A percentile compares a stretch with the other conserved stretches of the same genome.
phyloP scores from a whole-genome alignment of 2,797 vertebrate genomes.

The Sebastes flavidus region DNA sequence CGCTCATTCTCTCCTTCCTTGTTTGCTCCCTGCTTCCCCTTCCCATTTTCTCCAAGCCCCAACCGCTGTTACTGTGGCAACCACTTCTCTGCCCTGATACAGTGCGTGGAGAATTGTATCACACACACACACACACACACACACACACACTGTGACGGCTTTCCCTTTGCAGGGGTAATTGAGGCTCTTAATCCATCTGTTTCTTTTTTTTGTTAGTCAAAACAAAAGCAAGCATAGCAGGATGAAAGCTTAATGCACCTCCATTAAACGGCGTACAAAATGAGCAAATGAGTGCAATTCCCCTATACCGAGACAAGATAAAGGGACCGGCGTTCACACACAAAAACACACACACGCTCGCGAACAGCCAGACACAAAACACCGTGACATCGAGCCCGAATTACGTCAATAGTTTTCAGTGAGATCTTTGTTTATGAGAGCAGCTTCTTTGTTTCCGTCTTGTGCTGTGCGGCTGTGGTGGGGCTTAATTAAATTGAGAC shows the following conservation, averaged over 20 bases:
- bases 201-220: constrained; percentile 60
- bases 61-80: constrained; percentile 74
- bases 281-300: constrained; percentile 51
- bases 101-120: constrained; percentile 52
- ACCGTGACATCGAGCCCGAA: constrained; percentile 7
- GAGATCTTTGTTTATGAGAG: constrained; percentile 37
- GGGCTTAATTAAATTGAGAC: constrained; percentile 64
- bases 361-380: background rate
- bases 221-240: constrained; percentile 66
- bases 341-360: background rate
- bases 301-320: constrained; percentile 25
- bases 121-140: constrained; percentile 15
- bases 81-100: constrained; percentile 70
- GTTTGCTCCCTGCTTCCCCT: constrained; percentile 29
- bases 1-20: constrained; percentile 14
- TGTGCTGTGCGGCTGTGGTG: constrained; percentile 8
- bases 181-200: constrained; percentile 76
- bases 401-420: constrained; percentile 19
- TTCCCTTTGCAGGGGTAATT: constrained; percentile 67
- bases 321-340: constrained; percentile 10
- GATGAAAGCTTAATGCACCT: constrained; percentile 64
- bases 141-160: constrained; percentile 18
- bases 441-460: constrained; percentile 40
- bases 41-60: constrained; percentile 49
- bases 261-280: constrained; percentile 50